These are phyloP conservation scores for Drosophila watanabei DNA, from an alignment of 1,140 invertebrate genomes.

Conservation along the genomic window DNA sequence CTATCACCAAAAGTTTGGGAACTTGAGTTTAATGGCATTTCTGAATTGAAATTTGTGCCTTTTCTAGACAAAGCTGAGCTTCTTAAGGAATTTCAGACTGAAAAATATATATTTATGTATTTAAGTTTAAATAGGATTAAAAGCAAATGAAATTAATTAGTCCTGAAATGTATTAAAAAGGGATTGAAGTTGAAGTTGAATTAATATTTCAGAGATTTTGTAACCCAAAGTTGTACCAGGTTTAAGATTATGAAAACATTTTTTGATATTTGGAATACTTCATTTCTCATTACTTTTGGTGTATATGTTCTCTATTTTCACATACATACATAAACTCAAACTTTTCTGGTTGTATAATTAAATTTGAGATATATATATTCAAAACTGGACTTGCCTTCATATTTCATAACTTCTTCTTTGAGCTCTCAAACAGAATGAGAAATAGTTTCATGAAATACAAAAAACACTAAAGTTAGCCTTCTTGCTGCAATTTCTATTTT, in stretches of 20 bases:
- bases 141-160: not conserved
- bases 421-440: not conserved
- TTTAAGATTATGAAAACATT: not conserved
- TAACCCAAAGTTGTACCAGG: not conserved
- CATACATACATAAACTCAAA: too few species aligned
- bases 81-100: not conserved
- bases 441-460: constrained; percentile 5
- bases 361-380: not conserved
- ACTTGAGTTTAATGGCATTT: constrained; percentile 8
- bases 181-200: not conserved
- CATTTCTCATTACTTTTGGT: too few species aligned
- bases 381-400: not conserved
- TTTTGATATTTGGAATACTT: not conserved
- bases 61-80: not conserved
- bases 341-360: too few species aligned
- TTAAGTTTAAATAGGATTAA: not conserved
- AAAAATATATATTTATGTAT: not conserved
- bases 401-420: not conserved
- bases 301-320: not conserved
- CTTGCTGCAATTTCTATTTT: constrained; percentile 4
- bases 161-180: not conserved
- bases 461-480: not conserved
- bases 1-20: constrained; percentile 8
- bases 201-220: not conserved
- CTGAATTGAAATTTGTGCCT: not conserved